phyloP scores from a whole-genome alignment of 2,113 vertebrate species.

The Cephalopterus ornatus region DNA sequence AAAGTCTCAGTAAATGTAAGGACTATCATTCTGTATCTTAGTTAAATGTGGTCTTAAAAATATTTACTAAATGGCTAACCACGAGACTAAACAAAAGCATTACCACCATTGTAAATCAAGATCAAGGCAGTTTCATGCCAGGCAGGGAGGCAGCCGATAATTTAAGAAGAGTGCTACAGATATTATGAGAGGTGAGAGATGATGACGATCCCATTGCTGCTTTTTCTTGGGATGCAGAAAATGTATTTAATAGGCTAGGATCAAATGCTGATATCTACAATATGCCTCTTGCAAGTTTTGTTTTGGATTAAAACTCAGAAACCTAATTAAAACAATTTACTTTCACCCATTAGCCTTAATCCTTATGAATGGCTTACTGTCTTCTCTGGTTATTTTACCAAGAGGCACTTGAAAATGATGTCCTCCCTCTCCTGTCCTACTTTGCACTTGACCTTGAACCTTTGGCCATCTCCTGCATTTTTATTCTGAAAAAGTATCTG shows the following conservation, averaged over 20 bases:
- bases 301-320: slow-evolving; percentile 71
- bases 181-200: slow-evolving; percentile 62
- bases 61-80: slow-evolving; percentile 72
- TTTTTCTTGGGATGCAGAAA: slow-evolving; percentile 44
- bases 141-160: slow-evolving; percentile 61
- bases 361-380: slow-evolving; percentile 69
- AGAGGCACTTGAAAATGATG: slow-evolving; percentile 61
- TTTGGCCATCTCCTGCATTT: slow-evolving; percentile 40
- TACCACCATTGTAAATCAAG: slow-evolving; percentile 72
- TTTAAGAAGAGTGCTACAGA: slow-evolving; percentile 61
- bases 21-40: slow-evolving; percentile 51
- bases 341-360: slow-evolving; percentile 68
- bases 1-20: slow-evolving; percentile 23
- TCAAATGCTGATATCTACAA: slow-evolving; percentile 48
- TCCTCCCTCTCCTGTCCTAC: slow-evolving; percentile 60
- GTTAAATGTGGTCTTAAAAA: slow-evolving; percentile 64
- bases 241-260: slow-evolving; percentile 43
- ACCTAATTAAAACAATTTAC: slow-evolving; percentile 71
- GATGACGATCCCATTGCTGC: slow-evolving; percentile 42
- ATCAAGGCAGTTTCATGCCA: slow-evolving; percentile 74
- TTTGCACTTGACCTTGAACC: slow-evolving; percentile 66
- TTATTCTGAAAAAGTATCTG: slow-evolving; percentile 14
- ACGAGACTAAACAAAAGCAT: slow-evolving; percentile 74
- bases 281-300: slow-evolving; percentile 50
- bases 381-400: slow-evolving; percentile 67